Conservation (phyloP, 2,113 vertebrate species). For the Numenius arquata region DNA sequence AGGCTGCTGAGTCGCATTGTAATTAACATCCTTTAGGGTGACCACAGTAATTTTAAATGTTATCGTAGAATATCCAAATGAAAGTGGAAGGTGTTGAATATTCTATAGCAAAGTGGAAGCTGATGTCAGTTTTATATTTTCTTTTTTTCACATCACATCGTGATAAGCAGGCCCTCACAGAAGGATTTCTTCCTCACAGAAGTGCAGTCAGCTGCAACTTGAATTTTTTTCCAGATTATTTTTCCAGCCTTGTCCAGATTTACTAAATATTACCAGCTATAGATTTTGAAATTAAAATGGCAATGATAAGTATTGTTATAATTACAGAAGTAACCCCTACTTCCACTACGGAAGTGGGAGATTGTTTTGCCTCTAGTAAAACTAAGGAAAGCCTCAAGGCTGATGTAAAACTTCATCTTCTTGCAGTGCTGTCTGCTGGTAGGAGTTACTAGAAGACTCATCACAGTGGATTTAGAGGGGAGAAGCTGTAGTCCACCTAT, state of each 20-base stretch:
- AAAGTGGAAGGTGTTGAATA: constrained; percentile 60
- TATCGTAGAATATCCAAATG: constrained; percentile 23
- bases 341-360: not conserved
- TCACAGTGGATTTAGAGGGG: not conserved
- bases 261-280: not conserved
- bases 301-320: not conserved
- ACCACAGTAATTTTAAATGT: constrained; percentile 67
- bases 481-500: not conserved
- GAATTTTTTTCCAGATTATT: not conserved
- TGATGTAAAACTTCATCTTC: not conserved
- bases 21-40: constrained; percentile 66
- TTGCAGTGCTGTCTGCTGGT: not conserved
- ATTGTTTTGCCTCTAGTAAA: not conserved
- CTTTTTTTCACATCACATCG: not conserved
- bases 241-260: not conserved
- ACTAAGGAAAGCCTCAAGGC: not conserved
- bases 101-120: constrained; percentile 37
- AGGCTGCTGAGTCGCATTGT: constrained; percentile 27
- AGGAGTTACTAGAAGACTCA: not conserved
- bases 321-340: not conserved
- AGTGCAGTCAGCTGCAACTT: not conserved
- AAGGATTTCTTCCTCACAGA: not conserved
- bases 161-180: not conserved
- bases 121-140: not conserved
- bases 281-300: not conserved